Evolutionary conservation across 2,888 invertebrate genomes (phyloP).

Genomic region (Carcina quercana): DNA sequence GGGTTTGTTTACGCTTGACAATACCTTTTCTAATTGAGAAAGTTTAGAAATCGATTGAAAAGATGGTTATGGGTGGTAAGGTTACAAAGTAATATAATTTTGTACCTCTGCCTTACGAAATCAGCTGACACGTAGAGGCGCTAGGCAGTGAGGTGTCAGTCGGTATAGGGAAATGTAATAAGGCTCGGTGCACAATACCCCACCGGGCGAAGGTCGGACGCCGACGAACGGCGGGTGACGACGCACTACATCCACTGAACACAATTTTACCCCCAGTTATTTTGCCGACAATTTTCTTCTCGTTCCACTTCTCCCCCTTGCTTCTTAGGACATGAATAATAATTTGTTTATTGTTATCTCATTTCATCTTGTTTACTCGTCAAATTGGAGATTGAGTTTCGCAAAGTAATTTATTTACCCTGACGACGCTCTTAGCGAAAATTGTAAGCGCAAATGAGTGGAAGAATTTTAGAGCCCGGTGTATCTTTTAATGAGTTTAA

Average conservation of each 20-base stretch:
- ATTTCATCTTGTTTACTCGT: conserved; percentile 34
- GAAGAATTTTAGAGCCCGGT: too few species aligned
- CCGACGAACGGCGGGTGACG: conserved; percentile 13
- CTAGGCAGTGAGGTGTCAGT: not conserved
- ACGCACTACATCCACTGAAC: conserved; percentile 21
- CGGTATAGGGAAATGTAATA: conserved; percentile 23
- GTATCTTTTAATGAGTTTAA: too few species aligned
- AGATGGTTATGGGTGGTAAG: not conserved
- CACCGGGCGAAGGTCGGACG: conserved; percentile 14
- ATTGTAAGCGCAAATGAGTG: conserved; percentile 19
- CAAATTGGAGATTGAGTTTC: conserved; percentile 30
- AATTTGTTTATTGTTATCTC: conserved; percentile 52
- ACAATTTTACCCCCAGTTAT: conserved; percentile 37
- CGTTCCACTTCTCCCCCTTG: conserved; percentile 26
- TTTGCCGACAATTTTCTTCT: conserved; percentile 35
- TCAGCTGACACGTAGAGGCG: too few species aligned
- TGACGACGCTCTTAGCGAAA: conserved; percentile 19
- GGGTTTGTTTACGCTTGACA: too few species aligned
- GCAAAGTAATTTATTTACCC: conserved; percentile 34
- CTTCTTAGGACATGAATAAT: conserved; percentile 42
- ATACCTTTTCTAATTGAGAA: too few species aligned
- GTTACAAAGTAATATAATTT: conserved; percentile 2
- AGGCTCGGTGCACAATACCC: conserved; percentile 15
- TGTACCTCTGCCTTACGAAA: conserved; percentile 2
- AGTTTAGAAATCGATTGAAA: too few species aligned